Percentiles rank a stretch among this genome's conserved stretches.
These are phyloP conservation scores for Aix galericulata DNA, from an alignment of 2,113 vertebrate species.

Conservation along the genomic window DNA sequence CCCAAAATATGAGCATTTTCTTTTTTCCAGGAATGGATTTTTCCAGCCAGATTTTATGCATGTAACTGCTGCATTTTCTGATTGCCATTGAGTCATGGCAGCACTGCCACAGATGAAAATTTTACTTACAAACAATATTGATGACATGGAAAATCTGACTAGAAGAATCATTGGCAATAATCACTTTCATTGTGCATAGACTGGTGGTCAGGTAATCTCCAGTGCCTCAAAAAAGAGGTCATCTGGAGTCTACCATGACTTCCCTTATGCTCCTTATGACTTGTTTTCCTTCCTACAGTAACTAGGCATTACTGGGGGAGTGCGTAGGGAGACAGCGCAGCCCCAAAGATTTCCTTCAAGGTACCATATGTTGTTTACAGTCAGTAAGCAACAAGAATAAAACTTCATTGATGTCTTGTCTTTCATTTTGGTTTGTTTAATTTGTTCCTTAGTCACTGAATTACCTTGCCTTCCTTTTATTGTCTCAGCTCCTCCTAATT, in stretches of 20 bases:
- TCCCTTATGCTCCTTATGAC: neutral
- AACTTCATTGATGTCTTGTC: neutral
- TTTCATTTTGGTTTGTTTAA: neutral
- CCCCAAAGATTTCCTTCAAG: neutral
- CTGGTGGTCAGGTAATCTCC: neutral
- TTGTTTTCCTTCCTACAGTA: neutral
- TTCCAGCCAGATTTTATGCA: neutral
- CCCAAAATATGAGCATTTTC: accelerated
- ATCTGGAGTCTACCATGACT: accelerated
- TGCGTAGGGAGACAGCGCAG: neutral
- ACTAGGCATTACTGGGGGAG: neutral
- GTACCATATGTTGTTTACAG: neutral
- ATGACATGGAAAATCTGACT: neutral
- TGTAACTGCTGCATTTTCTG: neutral
- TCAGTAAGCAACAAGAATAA: neutral
- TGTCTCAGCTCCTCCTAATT: neutral
- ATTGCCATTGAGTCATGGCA: neutral
- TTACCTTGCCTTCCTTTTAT: neutral
- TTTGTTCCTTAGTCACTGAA: neutral
- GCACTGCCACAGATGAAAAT: neutral
- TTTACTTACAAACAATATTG: neutral
- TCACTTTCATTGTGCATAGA: too few relatives aligned
- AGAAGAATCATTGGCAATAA: neutral
- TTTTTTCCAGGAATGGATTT: neutral
- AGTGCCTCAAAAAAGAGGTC: neutral